Evolutionary conservation across 2,888 invertebrate species (phyloP), one percentile per base, ranked within the genome.

Genomic region (Acronicta psi): DNA sequence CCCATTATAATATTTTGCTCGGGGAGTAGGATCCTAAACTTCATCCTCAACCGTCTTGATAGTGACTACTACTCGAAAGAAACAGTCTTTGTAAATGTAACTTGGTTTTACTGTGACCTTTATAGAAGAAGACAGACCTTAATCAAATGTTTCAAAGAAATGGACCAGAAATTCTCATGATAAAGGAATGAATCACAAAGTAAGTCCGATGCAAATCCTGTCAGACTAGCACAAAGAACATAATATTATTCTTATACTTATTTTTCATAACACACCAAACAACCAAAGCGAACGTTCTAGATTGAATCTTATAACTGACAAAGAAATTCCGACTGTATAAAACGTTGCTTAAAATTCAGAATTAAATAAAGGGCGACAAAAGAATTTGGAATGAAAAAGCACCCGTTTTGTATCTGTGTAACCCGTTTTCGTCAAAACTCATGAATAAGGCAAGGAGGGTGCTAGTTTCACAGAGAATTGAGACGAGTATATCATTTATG

Each of bases 381-480:
- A 75, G 75, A 76, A 78, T 73, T 72, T 67, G 52, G 65, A 69
- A 75, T 75, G 68, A 77, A 66, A 75, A 73, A 76, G 69, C 67
- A 59, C 62, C 69, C 73, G 75, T 75, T 75, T 75, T 77, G 78
- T 77, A 67, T 73, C 61, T 66, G 31, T 62, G 55, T 77, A 75
- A 75, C 75, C 78, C 73, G 63, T 73, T 69, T 78, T 66, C 75
- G 79, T 79, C 76, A 72, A 68, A 77, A 68, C 70, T 82, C 83
- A 83, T 83, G 82, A 82, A 82, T 82, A 82, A 78, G 71, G 70
- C 74, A 72, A 58, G 66, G 61, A 73, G 67, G 67, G 73, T 64
- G 72, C 70, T 81, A 80, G 72, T 79, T 79, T 69, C 63, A 45
- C 38, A 36, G 50, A 61, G 71, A 77, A 77, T 75, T 70, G 75